Evolutionary conservation across 2,113 vertebrate genomes (phyloP).

Genomic region (Pteropus alecto): DNA sequence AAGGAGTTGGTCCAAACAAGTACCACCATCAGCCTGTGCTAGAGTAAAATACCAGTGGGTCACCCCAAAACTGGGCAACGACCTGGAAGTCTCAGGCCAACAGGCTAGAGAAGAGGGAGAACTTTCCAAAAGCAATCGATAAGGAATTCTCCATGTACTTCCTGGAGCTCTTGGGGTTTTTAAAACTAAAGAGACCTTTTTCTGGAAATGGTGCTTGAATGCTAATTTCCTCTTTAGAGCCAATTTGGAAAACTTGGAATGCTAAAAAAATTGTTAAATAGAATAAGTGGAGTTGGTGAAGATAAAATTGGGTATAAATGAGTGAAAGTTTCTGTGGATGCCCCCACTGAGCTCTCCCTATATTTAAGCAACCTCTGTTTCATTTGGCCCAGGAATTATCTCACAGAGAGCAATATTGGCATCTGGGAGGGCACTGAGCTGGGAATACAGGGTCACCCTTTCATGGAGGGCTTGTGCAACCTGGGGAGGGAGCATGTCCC

Average conservation of each 20-base stretch:
- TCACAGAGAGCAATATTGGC: constrained; percentile 9
- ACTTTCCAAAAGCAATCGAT: background rate
- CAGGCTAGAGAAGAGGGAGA: background rate
- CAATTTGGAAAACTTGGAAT: constrained; percentile 71
- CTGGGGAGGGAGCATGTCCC: accelerated
- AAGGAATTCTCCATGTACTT: constrained; percentile 64
- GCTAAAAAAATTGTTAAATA: constrained; percentile 78
- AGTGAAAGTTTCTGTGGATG: constrained; percentile 71
- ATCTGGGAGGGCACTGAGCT: background rate
- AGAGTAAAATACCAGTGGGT: background rate
- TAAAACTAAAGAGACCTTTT: constrained; percentile 58
- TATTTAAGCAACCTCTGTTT: constrained; percentile 73
- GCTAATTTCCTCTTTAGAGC: constrained; percentile 67
- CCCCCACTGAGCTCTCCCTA: constrained; percentile 48
- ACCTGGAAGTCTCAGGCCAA: background rate
- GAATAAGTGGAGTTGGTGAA: constrained; percentile 72
- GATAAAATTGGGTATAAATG: constrained; percentile 74
- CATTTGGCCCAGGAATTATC: constrained; percentile 50
- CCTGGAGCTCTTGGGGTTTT: constrained; percentile 30
- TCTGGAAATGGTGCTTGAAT: constrained; percentile 75
- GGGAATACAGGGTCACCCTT: background rate
- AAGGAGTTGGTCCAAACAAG: background rate
- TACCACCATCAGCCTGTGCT: background rate
- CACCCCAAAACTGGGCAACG: background rate
- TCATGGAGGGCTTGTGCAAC: background rate